Percentiles rank a stretch among this genome's conserved stretches.
Evolutionary conservation across 2,797 vertebrate genomes (phyloP).

Genomic region (Liparis tanakae): DNA sequence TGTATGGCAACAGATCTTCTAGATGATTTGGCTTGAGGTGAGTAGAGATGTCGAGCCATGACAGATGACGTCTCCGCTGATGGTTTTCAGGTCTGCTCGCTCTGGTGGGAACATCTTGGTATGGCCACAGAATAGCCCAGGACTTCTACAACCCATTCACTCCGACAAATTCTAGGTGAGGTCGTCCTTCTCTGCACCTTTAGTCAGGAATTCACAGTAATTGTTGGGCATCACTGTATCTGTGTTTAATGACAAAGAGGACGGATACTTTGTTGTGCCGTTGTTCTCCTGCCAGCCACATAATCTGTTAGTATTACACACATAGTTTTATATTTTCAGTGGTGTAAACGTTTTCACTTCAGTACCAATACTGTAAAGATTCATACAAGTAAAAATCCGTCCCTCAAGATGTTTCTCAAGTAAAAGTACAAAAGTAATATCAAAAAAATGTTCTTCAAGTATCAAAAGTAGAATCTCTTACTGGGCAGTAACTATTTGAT

Average conservation of each 20-base stretch:
- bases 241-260: not conserved
- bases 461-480: not conserved
- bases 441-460: not conserved
- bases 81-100: slow-evolving; percentile 71
- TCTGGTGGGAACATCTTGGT: slow-evolving; percentile 82
- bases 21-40: not conserved
- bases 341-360: not conserved
- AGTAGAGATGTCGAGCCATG: not conserved
- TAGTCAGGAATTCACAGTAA: not conserved
- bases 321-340: not conserved
- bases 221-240: not conserved
- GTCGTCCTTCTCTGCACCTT: not conserved
- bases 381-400: not conserved
- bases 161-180: slow-evolving; percentile 82
- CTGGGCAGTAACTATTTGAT: not conserved
- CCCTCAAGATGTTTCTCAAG: not conserved
- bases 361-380: not conserved
- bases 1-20: not conserved
- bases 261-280: not conserved
- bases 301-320: not conserved
- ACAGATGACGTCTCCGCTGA: not conserved
- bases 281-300: not conserved
- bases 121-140: slow-evolving; percentile 75
- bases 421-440: not conserved
- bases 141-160: slow-evolving; percentile 83